Evolutionary conservation across 2,113 vertebrate genomes (phyloP).

Genomic region (Elaphurus davidianus): DNA sequence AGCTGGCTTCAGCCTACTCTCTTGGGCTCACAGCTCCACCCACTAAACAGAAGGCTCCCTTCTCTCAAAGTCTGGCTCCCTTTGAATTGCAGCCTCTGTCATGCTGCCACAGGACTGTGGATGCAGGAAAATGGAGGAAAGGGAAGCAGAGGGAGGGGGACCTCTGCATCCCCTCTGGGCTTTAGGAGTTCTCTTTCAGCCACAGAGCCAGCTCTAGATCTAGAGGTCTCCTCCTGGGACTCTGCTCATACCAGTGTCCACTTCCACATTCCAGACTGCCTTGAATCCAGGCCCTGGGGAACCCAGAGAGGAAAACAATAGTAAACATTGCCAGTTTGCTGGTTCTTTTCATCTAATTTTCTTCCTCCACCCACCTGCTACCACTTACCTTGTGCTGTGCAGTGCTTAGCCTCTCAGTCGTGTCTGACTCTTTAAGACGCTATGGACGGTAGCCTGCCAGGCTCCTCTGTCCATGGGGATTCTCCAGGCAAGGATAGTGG

Average conservation of each 20-base stretch:
- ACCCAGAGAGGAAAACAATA: not conserved
- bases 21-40: not conserved
- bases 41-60: not conserved
- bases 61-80: not conserved
- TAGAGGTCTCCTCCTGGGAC: not conserved
- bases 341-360: not conserved
- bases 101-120: not conserved
- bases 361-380: not conserved
- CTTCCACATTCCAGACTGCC: not conserved
- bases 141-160: no score
- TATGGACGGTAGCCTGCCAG: not conserved
- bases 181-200: not conserved
- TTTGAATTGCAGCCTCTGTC: not conserved
- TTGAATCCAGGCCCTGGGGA: not conserved
- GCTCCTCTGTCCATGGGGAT: not conserved
- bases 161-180: not conserved
- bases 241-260: not conserved
- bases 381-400: not conserved
- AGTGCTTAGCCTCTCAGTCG: not conserved
- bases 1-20: not conserved
- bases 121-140: not conserved
- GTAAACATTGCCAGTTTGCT: not conserved
- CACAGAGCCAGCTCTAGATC: not conserved
- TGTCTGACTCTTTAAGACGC: not conserved
- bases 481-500: not conserved